Base-by-base conservation (phyloP, 2,113 vertebrate species). In the Dicerorhinus sumatrensis region DNA sequence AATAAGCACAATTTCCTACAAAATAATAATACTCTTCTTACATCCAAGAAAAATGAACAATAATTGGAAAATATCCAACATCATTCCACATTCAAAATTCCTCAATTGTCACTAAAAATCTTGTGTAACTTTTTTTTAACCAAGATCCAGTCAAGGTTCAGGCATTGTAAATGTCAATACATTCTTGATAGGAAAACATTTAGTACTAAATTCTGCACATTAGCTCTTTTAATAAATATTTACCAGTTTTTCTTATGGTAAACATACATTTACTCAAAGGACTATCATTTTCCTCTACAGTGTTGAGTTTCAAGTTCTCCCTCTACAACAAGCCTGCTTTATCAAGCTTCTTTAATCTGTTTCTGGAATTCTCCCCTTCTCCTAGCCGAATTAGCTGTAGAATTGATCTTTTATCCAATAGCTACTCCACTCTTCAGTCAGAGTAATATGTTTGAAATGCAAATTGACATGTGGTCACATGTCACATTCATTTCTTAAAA, bases 321-420 rank as follows among this genome's bases (percentile, higher is more conserved):
- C 13, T 89, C 63, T 76, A 62, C 39, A 87, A 29, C 16, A 93
- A 82, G 20, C 39, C 31, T 84, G 29, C 79, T 90, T 97, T 97
- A 48, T 91, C 46, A 90, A 21, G 29, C 54, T 90, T 93, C 76
- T 81, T 79, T 83, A 77, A 82, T 92, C 39, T 25, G 17, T 91
- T 95, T 96, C 72, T 97, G 39, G 39, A 95, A 54, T 75, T 84
- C 31, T 89, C 27, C 23, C 73, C 39, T 94, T 92, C 90, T 93
- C 54, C 67, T 73, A 79, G 67, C 48, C 20, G 16, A 96, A 97
- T 94, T 94, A 96, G 81, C 91, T 96, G 6, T 81, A 88, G 85
- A 97, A 96, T 89, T 83, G 85, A 95, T 97, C 89, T 96, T 94
- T 96, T 94, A 72, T 97, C 85, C 60, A 93, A 21, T 94, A 89